Evolutionary conservation across 2,888 invertebrate species (phyloP), one percentile per base, ranked within the genome.

Genomic region (Azorinus chamasolen): DNA sequence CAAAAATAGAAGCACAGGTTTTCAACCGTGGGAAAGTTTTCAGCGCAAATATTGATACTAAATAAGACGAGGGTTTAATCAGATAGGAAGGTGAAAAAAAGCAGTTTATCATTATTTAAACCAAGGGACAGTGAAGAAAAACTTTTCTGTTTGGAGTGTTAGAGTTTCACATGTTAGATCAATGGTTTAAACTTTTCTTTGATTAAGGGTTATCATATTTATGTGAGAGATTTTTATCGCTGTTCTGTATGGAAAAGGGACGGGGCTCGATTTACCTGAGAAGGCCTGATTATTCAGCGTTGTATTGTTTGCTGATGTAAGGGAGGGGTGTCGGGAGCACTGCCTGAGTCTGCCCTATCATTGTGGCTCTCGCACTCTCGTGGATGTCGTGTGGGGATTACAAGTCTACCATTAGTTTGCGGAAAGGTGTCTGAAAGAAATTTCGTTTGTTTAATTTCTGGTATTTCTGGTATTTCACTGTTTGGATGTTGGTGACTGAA

Each of bases 11-110:
- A 77, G 74, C 55, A 39, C 27, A 48, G 55, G 68, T 53, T 73
- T 61, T 59, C 41, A 50, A 81, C 37, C 81, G 81, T 81, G 81
- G 81, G 81, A 81, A 81, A 81, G 81, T 81, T 81, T 76, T 64
- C 73, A 68, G 51, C 59, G 66, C 66, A 81, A 78, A 78, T 78
- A 81, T 81, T 81, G 77, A 81, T 81, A 78, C 68, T 68, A 68
- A 61, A 66, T 58, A 70, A 66, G 70, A 68, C 37, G 54, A 68
- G 43, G n/a, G 27, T 57, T 22, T 45, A 64, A 78, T 74, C 81
- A 77, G 81, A 77, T 77, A 77, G 74, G 53, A 62, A 54, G 51
- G 46, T 32, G 32, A 58, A 62, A 63, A 78, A 79, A 62, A 64
- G 63, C 55, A 71, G 32, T 71, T 76, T 68, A 77, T 77, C 71